These are phyloP conservation scores for Xerus inauris DNA, from an alignment of 2,113 vertebrate species.

Conservation along the genomic window DNA sequence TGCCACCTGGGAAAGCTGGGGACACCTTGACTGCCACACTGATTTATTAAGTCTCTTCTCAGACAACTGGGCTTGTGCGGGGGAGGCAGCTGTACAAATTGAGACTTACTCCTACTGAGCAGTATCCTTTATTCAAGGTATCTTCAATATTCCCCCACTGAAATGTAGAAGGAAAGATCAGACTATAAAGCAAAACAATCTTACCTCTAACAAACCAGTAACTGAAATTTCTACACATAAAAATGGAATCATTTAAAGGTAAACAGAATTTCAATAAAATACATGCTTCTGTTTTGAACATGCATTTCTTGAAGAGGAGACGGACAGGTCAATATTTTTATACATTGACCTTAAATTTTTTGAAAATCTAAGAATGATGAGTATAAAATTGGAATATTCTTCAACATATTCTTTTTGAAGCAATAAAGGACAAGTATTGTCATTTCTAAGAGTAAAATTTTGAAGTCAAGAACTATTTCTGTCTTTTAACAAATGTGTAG, in stretches of 20 bases:
- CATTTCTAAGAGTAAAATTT: constrained; percentile 88
- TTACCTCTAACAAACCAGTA: constrained; percentile 88
- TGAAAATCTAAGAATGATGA: constrained; percentile 90
- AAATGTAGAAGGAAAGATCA: constrained; percentile 92
- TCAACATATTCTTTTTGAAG: constrained; percentile 92
- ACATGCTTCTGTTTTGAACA: constrained; percentile 95
- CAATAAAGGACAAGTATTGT: constrained; percentile 90
- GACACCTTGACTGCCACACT: neutral
- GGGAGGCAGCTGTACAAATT: constrained; percentile 85
- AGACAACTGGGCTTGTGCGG: constrained; percentile 89
- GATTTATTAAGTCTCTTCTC: neutral
- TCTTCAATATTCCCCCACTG: constrained; percentile 91
- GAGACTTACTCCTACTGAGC: constrained; percentile 88
- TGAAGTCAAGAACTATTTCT: constrained; percentile 62
- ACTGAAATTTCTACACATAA: constrained; percentile 92
- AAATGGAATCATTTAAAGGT: constrained; percentile 91
- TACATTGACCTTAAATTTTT: constrained; percentile 93
- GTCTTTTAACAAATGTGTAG: neutral
- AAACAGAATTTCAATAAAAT: constrained; percentile 96
- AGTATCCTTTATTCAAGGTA: constrained; percentile 86
- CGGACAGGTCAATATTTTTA: constrained; percentile 94
- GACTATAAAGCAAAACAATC: constrained; percentile 91
- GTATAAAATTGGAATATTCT: constrained; percentile 91
- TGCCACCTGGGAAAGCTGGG: neutral
- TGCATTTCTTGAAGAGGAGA: constrained; percentile 92